Conservation (phyloP, 2,888 invertebrate species). For the Tachina lurida region DNA sequence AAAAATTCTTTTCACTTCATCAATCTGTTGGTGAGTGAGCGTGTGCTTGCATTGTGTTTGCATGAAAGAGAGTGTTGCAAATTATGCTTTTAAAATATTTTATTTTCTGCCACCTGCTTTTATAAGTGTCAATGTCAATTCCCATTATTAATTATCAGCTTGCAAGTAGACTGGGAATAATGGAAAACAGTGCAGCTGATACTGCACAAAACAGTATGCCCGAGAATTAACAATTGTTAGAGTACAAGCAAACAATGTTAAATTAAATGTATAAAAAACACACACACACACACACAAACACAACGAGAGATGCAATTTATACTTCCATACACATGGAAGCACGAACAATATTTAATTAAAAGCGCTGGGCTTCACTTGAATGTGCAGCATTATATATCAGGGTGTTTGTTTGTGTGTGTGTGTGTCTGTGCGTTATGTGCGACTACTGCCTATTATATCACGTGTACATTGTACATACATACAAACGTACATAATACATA, state of each 20-base stretch:
- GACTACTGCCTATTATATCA: no score
- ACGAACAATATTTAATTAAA: constrained; percentile 46
- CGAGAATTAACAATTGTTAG: constrained; percentile 41
- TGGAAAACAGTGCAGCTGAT: constrained; percentile 51
- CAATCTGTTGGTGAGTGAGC: constrained; percentile 1
- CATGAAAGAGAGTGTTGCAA: not conserved
- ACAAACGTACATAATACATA: no score
- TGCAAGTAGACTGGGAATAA: constrained; percentile 50
- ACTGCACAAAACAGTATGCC: constrained; percentile 52
- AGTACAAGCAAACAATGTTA: constrained; percentile 32
- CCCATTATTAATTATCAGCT: constrained; percentile 64
- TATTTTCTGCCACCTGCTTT: constrained; percentile 60
- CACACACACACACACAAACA: not conserved
- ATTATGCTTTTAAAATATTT: constrained; percentile 42
- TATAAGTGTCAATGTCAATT: constrained; percentile 70
- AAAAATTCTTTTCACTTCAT: constrained; percentile 38
- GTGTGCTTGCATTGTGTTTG: not conserved
- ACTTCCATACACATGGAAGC: not conserved
- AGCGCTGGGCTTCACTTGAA: constrained; percentile 1
- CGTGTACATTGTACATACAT: no score
- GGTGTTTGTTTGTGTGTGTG: no score
- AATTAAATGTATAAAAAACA: constrained; percentile 21
- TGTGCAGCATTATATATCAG: not conserved
- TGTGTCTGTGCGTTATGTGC: no score
- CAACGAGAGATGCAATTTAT: not conserved